These are phyloP conservation scores for Tachina fera DNA, from an alignment of 2,888 invertebrate species.

Conservation along the genomic window DNA sequence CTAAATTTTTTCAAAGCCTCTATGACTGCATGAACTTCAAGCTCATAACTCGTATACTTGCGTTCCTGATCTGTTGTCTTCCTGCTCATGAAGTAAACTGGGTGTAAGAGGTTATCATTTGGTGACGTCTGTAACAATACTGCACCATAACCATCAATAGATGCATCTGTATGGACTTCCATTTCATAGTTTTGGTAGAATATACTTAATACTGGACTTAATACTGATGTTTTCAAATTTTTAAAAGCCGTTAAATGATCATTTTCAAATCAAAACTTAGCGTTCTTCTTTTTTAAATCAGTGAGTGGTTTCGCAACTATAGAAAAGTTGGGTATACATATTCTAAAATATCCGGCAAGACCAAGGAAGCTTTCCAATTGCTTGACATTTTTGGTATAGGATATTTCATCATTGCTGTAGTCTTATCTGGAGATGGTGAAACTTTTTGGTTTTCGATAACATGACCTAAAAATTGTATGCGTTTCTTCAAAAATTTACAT, in stretches of 20 bases:
- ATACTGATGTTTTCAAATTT: too few relatives aligned
- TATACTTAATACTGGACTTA: too few relatives aligned
- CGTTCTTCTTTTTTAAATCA: too few relatives aligned
- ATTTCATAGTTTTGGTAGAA: too few relatives aligned
- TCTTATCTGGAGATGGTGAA: slow-evolving; percentile 72
- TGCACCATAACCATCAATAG: slow-evolving; percentile 69
- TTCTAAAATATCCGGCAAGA: too few relatives aligned
- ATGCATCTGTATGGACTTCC: slow-evolving; percentile 42
- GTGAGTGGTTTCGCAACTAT: too few relatives aligned
- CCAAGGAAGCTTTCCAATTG: not conserved
- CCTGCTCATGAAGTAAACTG: slow-evolving; percentile 65
- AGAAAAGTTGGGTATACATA: too few relatives aligned
- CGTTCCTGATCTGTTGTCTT: slow-evolving; percentile 62
- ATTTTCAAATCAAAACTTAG: too few relatives aligned
- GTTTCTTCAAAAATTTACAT: slow-evolving; percentile 57
- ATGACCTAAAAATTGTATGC: slow-evolving; percentile 34
- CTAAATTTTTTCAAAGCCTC: slow-evolving; percentile 73
- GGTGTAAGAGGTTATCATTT: slow-evolving; percentile 62
- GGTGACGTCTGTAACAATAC: slow-evolving; percentile 62
- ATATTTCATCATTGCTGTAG: slow-evolving; percentile 73
- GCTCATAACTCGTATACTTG: slow-evolving; percentile 56
- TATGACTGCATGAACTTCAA: slow-evolving; percentile 59
- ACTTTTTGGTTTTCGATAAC: slow-evolving; percentile 67
- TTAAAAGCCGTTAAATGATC: too few relatives aligned
- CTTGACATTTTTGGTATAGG: slow-evolving; percentile 73